Percentiles rank a stretch among this genome's conserved stretches.
Evolutionary conservation across 2,113 vertebrate species (phyloP).

Genomic region (Lonchura striata): DNA sequence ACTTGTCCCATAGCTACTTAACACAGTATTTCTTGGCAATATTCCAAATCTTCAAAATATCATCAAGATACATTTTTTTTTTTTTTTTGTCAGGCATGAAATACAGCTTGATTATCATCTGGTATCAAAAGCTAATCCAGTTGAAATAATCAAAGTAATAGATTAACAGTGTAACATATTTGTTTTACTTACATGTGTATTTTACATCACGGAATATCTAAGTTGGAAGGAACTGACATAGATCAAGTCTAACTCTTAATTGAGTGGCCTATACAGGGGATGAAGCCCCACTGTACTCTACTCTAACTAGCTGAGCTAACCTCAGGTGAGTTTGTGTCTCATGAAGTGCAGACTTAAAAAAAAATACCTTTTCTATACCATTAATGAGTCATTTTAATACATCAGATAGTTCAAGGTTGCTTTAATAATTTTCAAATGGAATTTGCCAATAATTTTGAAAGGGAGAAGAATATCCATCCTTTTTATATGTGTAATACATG

Average conservation of each 20-base stretch:
- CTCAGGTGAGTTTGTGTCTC: background rate
- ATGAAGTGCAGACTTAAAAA: background rate
- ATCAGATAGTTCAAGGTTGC: background rate
- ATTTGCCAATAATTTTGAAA: background rate
- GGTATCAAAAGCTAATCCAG: background rate
- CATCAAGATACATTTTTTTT: background rate
- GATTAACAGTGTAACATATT: background rate
- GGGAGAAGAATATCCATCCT: background rate
- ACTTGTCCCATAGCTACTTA: background rate
- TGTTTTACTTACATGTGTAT: background rate
- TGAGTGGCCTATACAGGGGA: background rate
- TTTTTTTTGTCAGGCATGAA: background rate
- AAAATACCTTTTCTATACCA: background rate
- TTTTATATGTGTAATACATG: background rate
- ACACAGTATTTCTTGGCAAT: background rate
- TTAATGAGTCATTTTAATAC: background rate
- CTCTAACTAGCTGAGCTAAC: background rate
- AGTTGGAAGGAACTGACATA: background rate
- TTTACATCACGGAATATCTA: background rate
- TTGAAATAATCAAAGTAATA: background rate
- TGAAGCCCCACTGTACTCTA: background rate
- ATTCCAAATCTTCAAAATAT: background rate
- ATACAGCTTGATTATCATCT: background rate
- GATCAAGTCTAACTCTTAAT: background rate
- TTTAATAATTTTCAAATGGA: background rate